Percentiles rank a stretch among this genome's conserved stretches.
Evolutionary conservation across 2,888 invertebrate genomes (phyloP).

Genomic region (Quadroppia sp.): DNA sequence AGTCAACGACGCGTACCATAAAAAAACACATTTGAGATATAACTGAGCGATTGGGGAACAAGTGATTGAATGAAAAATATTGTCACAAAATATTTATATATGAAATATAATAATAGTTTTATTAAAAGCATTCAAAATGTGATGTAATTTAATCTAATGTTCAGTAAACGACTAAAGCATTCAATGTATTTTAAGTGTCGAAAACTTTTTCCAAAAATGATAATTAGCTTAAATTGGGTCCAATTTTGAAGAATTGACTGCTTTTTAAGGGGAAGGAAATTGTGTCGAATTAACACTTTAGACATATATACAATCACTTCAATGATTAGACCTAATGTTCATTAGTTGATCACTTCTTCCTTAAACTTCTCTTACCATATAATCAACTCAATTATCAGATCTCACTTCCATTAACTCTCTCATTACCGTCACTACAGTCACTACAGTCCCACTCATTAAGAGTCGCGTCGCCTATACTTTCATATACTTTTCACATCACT

Average conservation of each 20-base stretch:
- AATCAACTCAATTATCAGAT: slow-evolving; percentile 26
- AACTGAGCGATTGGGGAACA: not conserved
- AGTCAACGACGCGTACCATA: not conserved
- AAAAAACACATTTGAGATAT: not conserved
- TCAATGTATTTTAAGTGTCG: not conserved
- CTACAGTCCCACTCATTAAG: slow-evolving; percentile 8
- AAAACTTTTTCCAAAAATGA: not conserved
- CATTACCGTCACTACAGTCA: slow-evolving; percentile 15
- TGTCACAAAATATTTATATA: not conserved
- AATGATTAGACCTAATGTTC: slow-evolving; percentile 7
- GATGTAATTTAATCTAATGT: slow-evolving; percentile 27
- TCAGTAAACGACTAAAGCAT: slow-evolving; percentile 4
- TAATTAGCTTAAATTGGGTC: not conserved
- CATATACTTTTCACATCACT: no score
- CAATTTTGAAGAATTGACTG: not conserved
- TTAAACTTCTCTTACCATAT: slow-evolving; percentile 15
- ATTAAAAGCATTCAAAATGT: slow-evolving; percentile 3
- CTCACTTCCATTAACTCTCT: slow-evolving; percentile 24
- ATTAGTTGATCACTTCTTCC: not conserved
- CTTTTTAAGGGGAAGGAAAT: slow-evolving; percentile 21
- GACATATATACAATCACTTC: not conserved
- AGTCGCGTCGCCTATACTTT: slow-evolving; percentile 18
- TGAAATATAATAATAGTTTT: not conserved
- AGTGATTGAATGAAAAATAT: not conserved
- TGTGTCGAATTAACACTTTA: not conserved